Base-by-base conservation (phyloP, 1,140 invertebrate genomes). In the Lerema accius region DNA sequence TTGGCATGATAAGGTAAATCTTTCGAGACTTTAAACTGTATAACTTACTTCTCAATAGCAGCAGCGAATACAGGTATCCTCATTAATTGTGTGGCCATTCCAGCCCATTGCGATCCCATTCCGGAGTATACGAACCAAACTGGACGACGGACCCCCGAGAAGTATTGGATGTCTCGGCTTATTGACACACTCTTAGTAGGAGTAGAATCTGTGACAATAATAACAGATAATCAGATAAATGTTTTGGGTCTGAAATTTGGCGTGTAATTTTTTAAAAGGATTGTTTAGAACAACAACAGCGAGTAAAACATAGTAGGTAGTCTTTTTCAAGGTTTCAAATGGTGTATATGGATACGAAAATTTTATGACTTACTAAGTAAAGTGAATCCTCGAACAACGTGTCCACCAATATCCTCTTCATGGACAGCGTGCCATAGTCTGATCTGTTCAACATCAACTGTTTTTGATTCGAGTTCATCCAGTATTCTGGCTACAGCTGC, bases 51-150 rank as follows among this genome's bases (percentile, higher is more conserved):
- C 65, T 94, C 76, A 59, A 98, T 95, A 7, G 96, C 94, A 35
- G 94, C 86, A 15, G 92, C 92, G 82, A 98, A 97, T 3, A 93
- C 77, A 4, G 95, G 94, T 17, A 98, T 92, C 48, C 92, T 88
- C 87, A 94, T 89, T 0, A 94, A 84, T 4, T 91, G 88, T 23
- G 92, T 87, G 13, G 95, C 96, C 96, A 98, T 97, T 45, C 95
- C 94, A 19, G 93, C 80, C 97, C 97, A 98, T 76, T 98, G 96
- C 0, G 95, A 95, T 4, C 97, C 97, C 96, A 98, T 97, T 48
- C 97, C 97, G 64, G 97, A 95, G 89, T 97, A 99, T 6, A 98
- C 94, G 87, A 96, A 97, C 93, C 96, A 97, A 0, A 98, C 90
- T 11, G 96, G 96, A 66, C 94, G 86, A 58, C 92, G 91, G 4